Evolutionary conservation across 2,113 vertebrate genomes (phyloP).

Genomic region (Oncorhynchus masou): DNA sequence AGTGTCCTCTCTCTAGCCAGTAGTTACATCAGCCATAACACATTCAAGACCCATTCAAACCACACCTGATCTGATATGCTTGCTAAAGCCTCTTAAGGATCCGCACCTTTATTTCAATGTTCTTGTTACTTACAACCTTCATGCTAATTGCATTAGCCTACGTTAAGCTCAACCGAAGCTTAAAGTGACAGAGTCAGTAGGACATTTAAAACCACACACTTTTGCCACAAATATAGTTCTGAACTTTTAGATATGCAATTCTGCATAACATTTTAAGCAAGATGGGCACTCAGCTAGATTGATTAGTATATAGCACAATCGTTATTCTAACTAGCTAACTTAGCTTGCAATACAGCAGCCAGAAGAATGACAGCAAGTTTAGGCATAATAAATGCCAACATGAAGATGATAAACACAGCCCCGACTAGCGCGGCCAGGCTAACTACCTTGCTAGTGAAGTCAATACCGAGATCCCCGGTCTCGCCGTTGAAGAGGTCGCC

Average conservation of each 20-base stretch:
- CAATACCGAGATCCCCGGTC: slow-evolving; percentile 75
- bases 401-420: not conserved
- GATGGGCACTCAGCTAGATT: not conserved
- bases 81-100: no score
- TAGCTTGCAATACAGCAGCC: not conserved
- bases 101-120: no score
- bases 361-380: slow-evolving; percentile 21
- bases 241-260: no score
- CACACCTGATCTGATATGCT: not conserved
- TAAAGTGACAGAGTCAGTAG: no score
- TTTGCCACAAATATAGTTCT: no score
- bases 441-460: slow-evolving; percentile 92
- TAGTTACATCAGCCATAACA: not conserved
- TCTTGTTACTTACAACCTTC: no score
- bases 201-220: no score
- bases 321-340: not conserved
- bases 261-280: not conserved
- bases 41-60: not conserved
- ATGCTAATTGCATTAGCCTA: no score
- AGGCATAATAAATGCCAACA: not conserved
- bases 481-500: slow-evolving; percentile 80
- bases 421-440: slow-evolving; percentile 16
- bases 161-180: no score
- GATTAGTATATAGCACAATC: not conserved
- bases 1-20: not conserved